Evolutionary conservation across 2,113 vertebrate species (phyloP).

Genomic region (Illadopsis cleaveri): DNA sequence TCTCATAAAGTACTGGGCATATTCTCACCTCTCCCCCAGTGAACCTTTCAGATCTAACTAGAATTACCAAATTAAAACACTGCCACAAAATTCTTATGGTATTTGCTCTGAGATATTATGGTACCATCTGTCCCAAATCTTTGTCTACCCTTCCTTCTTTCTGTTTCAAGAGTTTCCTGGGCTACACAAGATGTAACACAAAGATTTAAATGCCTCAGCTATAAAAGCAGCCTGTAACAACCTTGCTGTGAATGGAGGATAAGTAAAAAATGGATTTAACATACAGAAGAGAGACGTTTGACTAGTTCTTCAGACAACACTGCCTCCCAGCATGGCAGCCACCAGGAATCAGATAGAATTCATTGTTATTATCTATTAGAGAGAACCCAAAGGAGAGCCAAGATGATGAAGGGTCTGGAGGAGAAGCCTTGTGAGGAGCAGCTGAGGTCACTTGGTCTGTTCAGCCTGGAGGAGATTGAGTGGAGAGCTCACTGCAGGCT

Average conservation of each 20-base stretch:
- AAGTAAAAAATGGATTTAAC: fast-evolving
- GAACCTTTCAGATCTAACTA: neutral
- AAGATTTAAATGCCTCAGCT: neutral
- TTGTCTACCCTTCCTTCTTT: neutral
- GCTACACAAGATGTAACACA: fast-evolving
- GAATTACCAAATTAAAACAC: neutral
- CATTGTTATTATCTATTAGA: neutral
- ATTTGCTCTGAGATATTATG: fast-evolving
- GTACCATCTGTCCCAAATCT: fast-evolving
- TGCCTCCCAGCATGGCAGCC: fast-evolving
- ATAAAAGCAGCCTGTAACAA: neutral
- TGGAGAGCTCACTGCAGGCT: fast-evolving
- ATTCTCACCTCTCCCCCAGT: fast-evolving
- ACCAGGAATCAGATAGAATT: neutral
- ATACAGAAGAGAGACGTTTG: fast-evolving
- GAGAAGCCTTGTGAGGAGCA: neutral
- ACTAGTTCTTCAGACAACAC: neutral
- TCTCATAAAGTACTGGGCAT: neutral
- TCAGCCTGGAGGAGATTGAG: neutral
- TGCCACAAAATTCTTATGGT: fast-evolving
- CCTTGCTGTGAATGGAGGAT: fast-evolving
- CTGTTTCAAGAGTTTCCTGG: fast-evolving
- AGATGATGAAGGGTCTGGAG: neutral
- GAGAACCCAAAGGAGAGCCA: neutral
- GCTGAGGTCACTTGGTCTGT: neutral